Evolutionary conservation across 2,888 invertebrate genomes (phyloP).

Genomic region (Chouioia cunea): DNA sequence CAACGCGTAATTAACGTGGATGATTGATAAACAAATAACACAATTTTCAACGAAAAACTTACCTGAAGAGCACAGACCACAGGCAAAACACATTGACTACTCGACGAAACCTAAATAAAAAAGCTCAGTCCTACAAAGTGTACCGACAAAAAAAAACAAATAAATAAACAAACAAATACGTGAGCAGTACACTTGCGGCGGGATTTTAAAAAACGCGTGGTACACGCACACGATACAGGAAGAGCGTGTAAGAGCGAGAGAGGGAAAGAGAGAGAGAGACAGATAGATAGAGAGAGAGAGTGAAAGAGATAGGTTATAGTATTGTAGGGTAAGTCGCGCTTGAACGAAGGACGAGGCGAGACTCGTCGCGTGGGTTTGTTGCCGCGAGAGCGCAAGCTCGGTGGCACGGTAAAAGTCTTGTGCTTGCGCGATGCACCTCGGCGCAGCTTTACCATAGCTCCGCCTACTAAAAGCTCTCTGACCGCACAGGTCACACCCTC

Average conservation of each 20-base stretch:
- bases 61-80: too few relatives aligned
- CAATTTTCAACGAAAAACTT: too few relatives aligned
- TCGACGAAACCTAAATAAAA: too few relatives aligned
- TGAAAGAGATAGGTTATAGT: neutral
- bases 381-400: slow-evolving; percentile 24
- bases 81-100: too few relatives aligned
- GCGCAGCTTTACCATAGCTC: slow-evolving; percentile 63
- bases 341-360: too few relatives aligned
- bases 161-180: neutral
- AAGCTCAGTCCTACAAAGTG: too few relatives aligned
- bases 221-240: too few relatives aligned
- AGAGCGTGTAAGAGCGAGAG: neutral
- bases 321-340: slow-evolving; percentile 1
- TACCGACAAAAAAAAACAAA: too few relatives aligned
- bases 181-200: slow-evolving; percentile 21
- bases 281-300: too few relatives aligned
- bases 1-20: too few relatives aligned
- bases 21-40: too few relatives aligned
- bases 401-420: neutral
- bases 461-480: slow-evolving; percentile 57
- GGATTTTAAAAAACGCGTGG: slow-evolving; percentile 9
- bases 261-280: neutral
- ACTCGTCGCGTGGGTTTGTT: slow-evolving; percentile 7
- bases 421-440: slow-evolving; percentile 48
- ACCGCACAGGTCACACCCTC: slow-evolving; percentile 60